Evolutionary conservation across 1,140 invertebrate genomes (phyloP).

Genomic region (Venturia canescens): DNA sequence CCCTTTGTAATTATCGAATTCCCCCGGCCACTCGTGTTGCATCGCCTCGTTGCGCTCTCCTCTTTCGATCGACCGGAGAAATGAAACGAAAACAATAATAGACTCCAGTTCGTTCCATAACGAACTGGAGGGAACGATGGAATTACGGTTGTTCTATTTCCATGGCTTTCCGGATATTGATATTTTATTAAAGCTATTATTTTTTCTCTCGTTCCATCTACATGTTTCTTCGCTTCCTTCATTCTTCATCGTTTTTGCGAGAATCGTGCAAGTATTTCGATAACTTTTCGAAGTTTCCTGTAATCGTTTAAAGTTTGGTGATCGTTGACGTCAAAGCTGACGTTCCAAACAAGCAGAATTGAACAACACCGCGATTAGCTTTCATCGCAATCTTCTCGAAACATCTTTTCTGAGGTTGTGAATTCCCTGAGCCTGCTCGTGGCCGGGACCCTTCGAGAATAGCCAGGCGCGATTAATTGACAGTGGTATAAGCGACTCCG

Average conservation of each 20-base stretch:
- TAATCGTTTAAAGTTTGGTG: background rate
- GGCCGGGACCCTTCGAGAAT: conserved; percentile 60
- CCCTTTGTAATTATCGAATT: conserved; percentile 49
- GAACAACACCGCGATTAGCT: conserved; percentile 65
- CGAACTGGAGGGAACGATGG: background rate
- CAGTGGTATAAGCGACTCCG: conserved; percentile 55
- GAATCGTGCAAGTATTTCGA: no score
- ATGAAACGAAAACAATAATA: conserved; percentile 45
- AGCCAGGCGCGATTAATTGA: conserved; percentile 68
- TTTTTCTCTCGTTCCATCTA: no score
- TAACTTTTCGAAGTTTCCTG: background rate
- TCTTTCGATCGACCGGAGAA: conserved; percentile 31
- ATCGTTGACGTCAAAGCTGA: background rate
- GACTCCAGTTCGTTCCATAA: conserved; percentile 23
- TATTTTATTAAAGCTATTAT: background rate
- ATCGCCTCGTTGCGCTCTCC: conserved; percentile 38
- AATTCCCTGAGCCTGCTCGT: conserved; percentile 19
- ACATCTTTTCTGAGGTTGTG: conserved; percentile 30
- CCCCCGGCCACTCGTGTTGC: conserved; percentile 19
- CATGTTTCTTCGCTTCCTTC: no score
- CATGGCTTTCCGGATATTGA: background rate
- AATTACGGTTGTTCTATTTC: background rate
- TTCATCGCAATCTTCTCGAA: conserved; percentile 54
- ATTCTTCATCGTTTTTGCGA: no score
- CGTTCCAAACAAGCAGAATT: background rate